Conservation (phyloP, 2,888 invertebrate species). For the Malthinus seriepunctatus region DNA sequence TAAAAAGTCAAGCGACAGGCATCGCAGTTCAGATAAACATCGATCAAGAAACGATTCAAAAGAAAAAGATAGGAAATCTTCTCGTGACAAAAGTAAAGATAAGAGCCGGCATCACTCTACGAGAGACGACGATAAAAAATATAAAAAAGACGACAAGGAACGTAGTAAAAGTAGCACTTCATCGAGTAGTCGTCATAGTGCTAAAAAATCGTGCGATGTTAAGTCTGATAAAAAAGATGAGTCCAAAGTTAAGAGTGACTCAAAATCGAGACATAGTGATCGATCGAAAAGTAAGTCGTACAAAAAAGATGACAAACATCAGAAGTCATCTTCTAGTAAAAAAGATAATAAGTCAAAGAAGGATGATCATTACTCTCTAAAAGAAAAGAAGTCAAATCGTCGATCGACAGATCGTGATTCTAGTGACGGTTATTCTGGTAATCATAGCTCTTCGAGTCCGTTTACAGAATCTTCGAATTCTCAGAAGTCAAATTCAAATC, state of each 20-base stretch:
- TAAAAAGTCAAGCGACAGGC: conserved; percentile 34
- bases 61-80: conserved; percentile 31
- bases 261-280: conserved; percentile 17
- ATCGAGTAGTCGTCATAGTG: conserved; percentile 9
- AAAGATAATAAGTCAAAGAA: conserved; percentile 44
- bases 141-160: conserved; percentile 21
- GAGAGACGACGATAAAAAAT: not conserved
- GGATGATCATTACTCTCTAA: conserved; percentile 74
- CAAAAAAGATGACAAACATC: conserved; percentile 41
- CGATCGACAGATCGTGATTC: conserved; percentile 81
- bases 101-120: not conserved
- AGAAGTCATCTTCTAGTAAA: conserved; percentile 16
- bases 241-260: conserved; percentile 31
- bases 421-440: conserved; percentile 67
- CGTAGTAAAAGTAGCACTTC: conserved; percentile 7
- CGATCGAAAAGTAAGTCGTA: conserved; percentile 13
- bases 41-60: conserved; percentile 38
- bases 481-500: conserved; percentile 38
- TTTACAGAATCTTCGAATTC: conserved; percentile 43
- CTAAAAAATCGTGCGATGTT: conserved; percentile 29
- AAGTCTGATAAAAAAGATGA: conserved; percentile 12
- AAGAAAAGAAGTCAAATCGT: conserved; percentile 66
- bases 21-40: conserved; percentile 55
- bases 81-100: conserved; percentile 34
- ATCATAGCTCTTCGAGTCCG: conserved; percentile 52